Base-by-base conservation (phyloP, 2,797 vertebrate genomes). In the Onychomys torridus region DNA sequence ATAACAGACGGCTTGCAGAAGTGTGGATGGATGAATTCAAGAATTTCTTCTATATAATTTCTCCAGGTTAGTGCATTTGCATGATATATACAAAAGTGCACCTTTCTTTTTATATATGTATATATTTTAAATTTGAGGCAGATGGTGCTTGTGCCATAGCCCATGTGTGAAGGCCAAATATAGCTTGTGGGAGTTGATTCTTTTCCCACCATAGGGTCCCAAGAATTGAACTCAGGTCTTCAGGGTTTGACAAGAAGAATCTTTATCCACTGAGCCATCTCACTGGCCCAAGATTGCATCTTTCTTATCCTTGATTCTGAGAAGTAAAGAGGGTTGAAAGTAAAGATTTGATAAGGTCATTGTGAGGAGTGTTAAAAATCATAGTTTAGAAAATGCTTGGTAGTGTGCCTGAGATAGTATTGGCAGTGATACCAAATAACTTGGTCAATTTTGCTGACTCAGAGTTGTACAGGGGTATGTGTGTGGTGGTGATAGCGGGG, bases 1-100 rank as follows among this genome's bases (percentile, higher is more conserved):
- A 99, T 97, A 99, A 99, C 99, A 99, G 99, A 0, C 98, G 99
- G 34, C 99, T 99, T 93, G 99, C 99, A 84, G 99, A 99, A 99
- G 99, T 99, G 93, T 99, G 99, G 99, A 99, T 99, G 99, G 99
- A 99, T 96, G 99, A 99, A 97, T 99, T 99, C 98, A 99, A 99
- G 98, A 99, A 99, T 98, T 99, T 99, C 97, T 99, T 99, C 98
- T 99, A 99, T 96, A 99, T 99, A 96, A 99, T 99, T 98, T 99
- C 99, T 96, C 99, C 99, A 97, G 99, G 99, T 99, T 96, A 99
- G 99, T 87, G 85, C 25, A 88, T 95, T 96, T 95, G 46, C 49
- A 10, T 94, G 82, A 95, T 40, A 94, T 93, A 46, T 63, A 95
- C 8, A 94, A 81, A 40, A 73, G 9, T 73, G 27, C 57, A 46